Evolutionary conservation across 2,113 vertebrate genomes (phyloP), one percentile per base, ranked within the genome.

Genomic region (Oryzias curvinotus): DNA sequence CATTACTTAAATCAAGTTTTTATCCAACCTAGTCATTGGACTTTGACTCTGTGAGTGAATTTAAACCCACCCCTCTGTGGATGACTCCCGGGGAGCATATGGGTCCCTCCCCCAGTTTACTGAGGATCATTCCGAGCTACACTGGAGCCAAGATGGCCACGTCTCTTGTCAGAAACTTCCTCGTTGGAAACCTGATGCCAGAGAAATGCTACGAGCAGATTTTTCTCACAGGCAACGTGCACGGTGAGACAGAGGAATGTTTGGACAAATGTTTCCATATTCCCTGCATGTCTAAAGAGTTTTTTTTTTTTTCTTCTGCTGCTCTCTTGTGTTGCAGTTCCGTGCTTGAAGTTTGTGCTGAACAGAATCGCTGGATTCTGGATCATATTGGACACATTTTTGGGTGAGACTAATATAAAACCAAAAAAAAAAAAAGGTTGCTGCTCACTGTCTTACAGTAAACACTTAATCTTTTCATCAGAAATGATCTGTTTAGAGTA

Each of bases 161-260:
- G 52, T 83, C 74, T 7, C 15, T 18, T 16, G 1, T 91, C 4
- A 91, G 75, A 68, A 57, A 82, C 1, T 71, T 91, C 51, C 67
- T 95, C 18, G 85, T 94, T 4, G 90, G 90, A 1, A 74, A 84
- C 68, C 68, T 95, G 18, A 92, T 95, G 82, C 92, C 94, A 19
- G 91, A 93, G 48, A 89, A 83, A 84, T 96, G 95, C 82, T 95
- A 91, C 21, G 83, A 92, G 7, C 77, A 87, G 8, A 68, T 95
- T 70, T 83, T 95, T 14, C 21, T 91, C 51, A 62, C 87, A 13
- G 78, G 92, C 63, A 88, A 92, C 60, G 67, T 93, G 42, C 84
- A 95, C 69, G 91, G 94, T 96, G 88, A 94, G 92, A 17, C 14
- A 25, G 36, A 36, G 36, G 36, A 36, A 12, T 36, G 36, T 36